These are phyloP conservation scores for Brachypalpus laphriformis DNA, from an alignment of 2,888 invertebrate species.

Conservation along the genomic window DNA sequence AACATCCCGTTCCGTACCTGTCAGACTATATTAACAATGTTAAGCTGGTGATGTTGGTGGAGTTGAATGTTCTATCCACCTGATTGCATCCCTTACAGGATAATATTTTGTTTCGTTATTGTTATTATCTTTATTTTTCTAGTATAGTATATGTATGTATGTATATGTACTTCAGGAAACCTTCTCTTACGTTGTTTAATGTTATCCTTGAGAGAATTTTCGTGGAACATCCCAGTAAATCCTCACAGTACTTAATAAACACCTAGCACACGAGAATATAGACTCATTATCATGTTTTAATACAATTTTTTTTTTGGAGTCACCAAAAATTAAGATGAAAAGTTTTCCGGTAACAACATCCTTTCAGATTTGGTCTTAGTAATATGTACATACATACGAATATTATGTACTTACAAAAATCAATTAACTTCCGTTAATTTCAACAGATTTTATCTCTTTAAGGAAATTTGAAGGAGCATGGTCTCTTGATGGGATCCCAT, in stretches of 20 bases:
- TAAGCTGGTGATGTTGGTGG: slow-evolving; percentile 20
- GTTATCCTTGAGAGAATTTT: slow-evolving; percentile 23
- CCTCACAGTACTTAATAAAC: too few relatives aligned
- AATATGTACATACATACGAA: too few relatives aligned
- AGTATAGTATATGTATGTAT: too few relatives aligned
- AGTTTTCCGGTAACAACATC: slow-evolving; percentile 9
- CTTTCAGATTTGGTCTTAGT: neutral
- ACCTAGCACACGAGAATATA: neutral
- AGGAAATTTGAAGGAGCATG: too few relatives aligned
- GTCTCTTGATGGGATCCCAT: too few relatives aligned
- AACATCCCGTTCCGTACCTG: neutral
- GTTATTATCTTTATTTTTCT: slow-evolving; percentile 47
- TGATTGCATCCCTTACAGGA: slow-evolving; percentile 40
- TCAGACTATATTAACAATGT: slow-evolving; percentile 37
- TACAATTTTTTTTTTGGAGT: neutral
- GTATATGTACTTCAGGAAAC: too few relatives aligned
- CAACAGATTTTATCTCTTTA: too few relatives aligned
- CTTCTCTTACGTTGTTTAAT: slow-evolving; percentile 14
- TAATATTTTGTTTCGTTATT: slow-evolving; percentile 55
- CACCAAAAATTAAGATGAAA: slow-evolving; percentile 18
- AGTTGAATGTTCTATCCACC: neutral
- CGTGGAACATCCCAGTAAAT: neutral
- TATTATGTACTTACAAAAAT: too few relatives aligned
- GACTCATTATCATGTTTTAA: slow-evolving; percentile 2
- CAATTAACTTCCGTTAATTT: too few relatives aligned